Conservation (phyloP, 2,888 invertebrate species). For the Heliconius hortense region DNA sequence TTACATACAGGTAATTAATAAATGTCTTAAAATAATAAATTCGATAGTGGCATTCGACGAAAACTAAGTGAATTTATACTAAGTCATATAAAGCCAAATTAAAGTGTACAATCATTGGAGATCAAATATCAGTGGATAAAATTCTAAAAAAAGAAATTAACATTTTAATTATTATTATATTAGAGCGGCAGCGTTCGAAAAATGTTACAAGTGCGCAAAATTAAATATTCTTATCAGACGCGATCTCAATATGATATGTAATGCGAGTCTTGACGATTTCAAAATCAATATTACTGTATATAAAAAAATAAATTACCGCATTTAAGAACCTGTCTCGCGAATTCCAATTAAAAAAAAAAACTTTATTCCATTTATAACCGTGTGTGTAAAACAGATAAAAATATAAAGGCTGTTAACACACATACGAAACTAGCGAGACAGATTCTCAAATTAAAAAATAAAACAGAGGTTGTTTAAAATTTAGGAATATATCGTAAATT, state of each 20-base stretch:
- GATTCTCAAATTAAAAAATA: slow-evolving; percentile 58
- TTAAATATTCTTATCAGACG: slow-evolving; percentile 17
- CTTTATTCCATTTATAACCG: not conserved
- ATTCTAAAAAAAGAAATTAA: slow-evolving; percentile 63
- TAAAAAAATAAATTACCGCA: not conserved
- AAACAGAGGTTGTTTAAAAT: slow-evolving; percentile 63
- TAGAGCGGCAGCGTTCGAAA: slow-evolving; percentile 65
- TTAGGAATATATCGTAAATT: slow-evolving; percentile 51
- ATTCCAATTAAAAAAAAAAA: slow-evolving; percentile 5
- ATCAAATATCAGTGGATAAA: slow-evolving; percentile 74
- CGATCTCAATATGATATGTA: slow-evolving; percentile 35
- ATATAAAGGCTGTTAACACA: slow-evolving; percentile 18
- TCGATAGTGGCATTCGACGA: slow-evolving; percentile 62
- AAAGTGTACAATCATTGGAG: slow-evolving; percentile 62
- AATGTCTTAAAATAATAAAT: slow-evolving; percentile 75
- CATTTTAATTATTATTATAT: slow-evolving; percentile 65
- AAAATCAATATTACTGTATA: not conserved
- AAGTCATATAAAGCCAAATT: slow-evolving; percentile 58
- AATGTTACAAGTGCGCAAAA: slow-evolving; percentile 65
- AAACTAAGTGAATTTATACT: slow-evolving; percentile 49
- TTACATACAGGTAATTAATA: slow-evolving; percentile 39
- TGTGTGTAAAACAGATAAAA: slow-evolving; percentile 17
- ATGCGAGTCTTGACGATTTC: slow-evolving; percentile 21
- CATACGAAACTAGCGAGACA: slow-evolving; percentile 6
- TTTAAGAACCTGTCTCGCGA: slow-evolving; percentile 6